phyloP scores from a whole-genome alignment of 2,888 invertebrate species.

The Trileptium ribeirensis region DNA sequence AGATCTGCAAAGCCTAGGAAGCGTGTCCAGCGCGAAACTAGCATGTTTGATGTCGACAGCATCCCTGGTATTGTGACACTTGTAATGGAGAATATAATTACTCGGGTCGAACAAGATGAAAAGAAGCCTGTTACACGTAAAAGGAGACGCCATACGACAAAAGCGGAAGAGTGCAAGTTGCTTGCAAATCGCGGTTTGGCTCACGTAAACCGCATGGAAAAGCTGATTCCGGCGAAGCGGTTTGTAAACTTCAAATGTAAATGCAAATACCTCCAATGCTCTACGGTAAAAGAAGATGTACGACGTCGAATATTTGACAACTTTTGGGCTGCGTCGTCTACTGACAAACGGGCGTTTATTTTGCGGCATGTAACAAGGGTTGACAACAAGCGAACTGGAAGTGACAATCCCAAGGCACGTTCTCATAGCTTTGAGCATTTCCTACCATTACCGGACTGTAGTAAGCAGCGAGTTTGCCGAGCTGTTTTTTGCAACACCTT shows the following conservation, averaged over 20 bases:
- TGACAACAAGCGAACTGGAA: no score
- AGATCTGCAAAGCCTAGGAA: no score
- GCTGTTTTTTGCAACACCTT: background rate
- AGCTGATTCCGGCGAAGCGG: background rate
- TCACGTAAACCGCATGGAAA: background rate
- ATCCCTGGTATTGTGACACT: no score
- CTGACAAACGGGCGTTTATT: background rate
- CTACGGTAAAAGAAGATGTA: background rate
- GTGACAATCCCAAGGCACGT: no score
- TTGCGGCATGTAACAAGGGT: background rate
- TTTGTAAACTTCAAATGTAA: background rate
- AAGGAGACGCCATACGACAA: background rate
- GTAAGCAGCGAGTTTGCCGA: background rate
- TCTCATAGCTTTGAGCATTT: background rate
- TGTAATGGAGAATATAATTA: no score
- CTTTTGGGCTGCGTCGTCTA: background rate
- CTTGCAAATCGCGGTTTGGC: background rate
- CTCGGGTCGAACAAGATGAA: background rate
- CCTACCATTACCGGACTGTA: background rate
- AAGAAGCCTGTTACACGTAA: background rate
- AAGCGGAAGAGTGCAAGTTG: background rate
- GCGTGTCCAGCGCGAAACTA: no score
- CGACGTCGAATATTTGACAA: background rate
- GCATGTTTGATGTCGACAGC: no score
- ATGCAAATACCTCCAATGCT: background rate